Base-by-base conservation (phyloP, 2,797 vertebrate genomes). In the Sebastes reedi region DNA sequence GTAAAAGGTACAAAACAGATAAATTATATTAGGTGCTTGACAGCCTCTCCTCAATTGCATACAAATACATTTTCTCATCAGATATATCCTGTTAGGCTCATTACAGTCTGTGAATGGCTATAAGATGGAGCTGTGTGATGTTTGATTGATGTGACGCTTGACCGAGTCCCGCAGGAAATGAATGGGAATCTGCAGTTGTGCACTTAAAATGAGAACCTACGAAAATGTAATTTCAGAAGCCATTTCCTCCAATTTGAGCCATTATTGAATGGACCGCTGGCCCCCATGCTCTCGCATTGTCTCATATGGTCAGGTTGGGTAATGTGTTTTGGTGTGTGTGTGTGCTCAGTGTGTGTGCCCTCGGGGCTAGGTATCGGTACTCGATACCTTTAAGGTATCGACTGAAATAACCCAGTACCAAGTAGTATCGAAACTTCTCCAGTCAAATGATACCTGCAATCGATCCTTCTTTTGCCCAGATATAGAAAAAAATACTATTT, bases 221-320 rank as follows among this genome's bases (percentile, higher is more conserved):
- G 83, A 90, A 93, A 94, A 94, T 95, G 84, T 88, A 89, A 94
- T 95, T 95, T 93, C 88, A 94, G 87, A 95, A 91, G 14, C 91
- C 92, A 95, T 95, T 95, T 96, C 92, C 90, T 94, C 85, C 90
- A 88, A 93, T 95, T 93, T 91, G 87, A 87, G 81, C 68, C 62
- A 67, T 93, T 94, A 94, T 92, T 92, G 90, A 90, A 91, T 91
- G 89, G 82, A 82, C 80, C 4, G 54, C 80, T 68, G 75, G 82
- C 39, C 85, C 85, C 56, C 16, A 3, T 70, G 72, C 67, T 65
- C 72, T 64, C 25, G 3, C 60, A 67, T 83, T 56, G 88, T 86
- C 67, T 89, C 74, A 11, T 62, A 73, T 67, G 67, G 30, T 50
- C 56, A 72, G 54, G 66, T 32, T n/a, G 72, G 62, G 34, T 78